Evolutionary conservation across 2,797 vertebrate genomes (phyloP).

Genomic region (Pempheris klunzingeri): DNA sequence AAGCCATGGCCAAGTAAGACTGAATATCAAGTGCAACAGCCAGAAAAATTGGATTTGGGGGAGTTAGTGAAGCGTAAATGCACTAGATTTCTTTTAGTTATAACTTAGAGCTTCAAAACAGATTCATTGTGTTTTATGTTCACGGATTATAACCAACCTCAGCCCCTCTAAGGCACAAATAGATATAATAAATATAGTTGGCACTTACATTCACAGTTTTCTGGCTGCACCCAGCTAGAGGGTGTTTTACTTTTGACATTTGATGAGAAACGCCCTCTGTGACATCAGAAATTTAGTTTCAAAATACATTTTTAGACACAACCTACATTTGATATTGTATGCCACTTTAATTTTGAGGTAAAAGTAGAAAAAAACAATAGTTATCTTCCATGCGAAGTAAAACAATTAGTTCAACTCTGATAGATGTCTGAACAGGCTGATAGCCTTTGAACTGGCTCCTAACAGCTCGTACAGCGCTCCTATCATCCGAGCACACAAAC

Average conservation of each 20-base stretch:
- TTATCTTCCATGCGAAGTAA: neutral
- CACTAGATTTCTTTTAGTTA: neutral
- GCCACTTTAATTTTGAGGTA: neutral
- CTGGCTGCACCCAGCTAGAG: neutral
- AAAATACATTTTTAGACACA: too few species aligned
- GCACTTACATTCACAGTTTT: constrained; percentile 8
- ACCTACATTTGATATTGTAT: too few species aligned
- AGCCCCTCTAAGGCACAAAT: neutral
- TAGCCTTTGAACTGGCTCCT: too few species aligned
- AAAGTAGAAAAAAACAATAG: neutral
- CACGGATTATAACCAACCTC: neutral
- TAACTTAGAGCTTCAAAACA: neutral
- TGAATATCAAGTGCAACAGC: neutral
- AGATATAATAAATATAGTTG: neutral
- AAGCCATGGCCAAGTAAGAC: constrained; percentile 79
- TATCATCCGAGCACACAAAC: neutral
- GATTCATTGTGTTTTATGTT: neutral
- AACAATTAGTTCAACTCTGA: neutral
- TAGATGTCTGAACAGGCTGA: neutral
- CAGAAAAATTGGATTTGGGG: too few species aligned
- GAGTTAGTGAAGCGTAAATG: neutral
- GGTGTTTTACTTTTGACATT: constrained; percentile 19
- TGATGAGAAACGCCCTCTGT: constrained; percentile 31
- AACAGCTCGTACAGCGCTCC: neutral
- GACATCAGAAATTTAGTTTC: constrained; percentile 11